These are phyloP conservation scores for Spongilla lacustris DNA, from an alignment of 37 sponge, comb jelly and placozoan genomes.

Conservation along the genomic window DNA sequence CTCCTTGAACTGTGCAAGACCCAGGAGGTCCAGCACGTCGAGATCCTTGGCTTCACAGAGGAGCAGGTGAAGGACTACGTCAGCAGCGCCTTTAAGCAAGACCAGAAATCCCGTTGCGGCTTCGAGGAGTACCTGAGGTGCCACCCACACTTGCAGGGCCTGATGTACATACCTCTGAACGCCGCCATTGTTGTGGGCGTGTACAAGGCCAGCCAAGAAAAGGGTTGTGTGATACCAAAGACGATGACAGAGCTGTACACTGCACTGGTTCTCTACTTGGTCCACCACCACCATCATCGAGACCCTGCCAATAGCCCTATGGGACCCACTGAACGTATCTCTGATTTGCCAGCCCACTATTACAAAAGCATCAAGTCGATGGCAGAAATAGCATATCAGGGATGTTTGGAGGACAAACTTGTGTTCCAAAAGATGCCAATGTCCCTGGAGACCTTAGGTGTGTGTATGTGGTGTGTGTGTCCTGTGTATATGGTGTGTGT, in stretches of 20 bases:
- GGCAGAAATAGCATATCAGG: background rate
- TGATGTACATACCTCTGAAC: slow-evolving; percentile 41
- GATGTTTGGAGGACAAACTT: background rate
- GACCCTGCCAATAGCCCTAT: background rate
- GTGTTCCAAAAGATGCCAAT: background rate
- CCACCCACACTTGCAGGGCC: slow-evolving; percentile 2
- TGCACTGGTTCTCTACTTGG: background rate
- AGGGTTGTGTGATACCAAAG: background rate
- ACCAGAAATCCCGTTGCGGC: background rate
- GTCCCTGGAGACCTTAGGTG: background rate
- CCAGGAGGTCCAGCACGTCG: slow-evolving; percentile 6
- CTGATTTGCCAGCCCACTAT: background rate
- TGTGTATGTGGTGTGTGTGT: background rate
- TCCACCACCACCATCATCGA: background rate
- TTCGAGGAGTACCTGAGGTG: background rate
- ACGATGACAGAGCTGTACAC: slow-evolving; percentile 46
- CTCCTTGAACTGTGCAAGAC: background rate
- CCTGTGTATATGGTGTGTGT: background rate
- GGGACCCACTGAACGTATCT: background rate
- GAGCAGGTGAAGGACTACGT: slow-evolving; percentile 6
- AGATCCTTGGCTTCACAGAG: slow-evolving; percentile 29
- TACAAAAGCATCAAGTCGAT: background rate
- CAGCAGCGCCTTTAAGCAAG: background rate
- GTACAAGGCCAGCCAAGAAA: background rate
- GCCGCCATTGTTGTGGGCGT: slow-evolving; percentile 13